Evolutionary conservation across 2,113 vertebrate genomes (phyloP).

Genomic region (Bungarus multicinctus): DNA sequence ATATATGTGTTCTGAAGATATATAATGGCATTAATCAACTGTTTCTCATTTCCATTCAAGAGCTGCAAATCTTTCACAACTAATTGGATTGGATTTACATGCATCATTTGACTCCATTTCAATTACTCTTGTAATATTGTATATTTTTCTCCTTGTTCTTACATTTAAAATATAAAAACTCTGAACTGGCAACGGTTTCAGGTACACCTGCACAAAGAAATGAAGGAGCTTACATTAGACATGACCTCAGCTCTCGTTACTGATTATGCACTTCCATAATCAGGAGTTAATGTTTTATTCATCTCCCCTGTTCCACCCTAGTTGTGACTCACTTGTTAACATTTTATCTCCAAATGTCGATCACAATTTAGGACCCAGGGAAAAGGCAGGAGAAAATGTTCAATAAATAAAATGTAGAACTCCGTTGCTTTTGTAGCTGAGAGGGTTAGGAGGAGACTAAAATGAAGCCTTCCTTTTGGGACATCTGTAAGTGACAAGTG

Average conservation of each 20-base stretch:
- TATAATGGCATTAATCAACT: neutral
- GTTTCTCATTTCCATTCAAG: neutral
- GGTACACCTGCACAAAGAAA: constrained; percentile 47
- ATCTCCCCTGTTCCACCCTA: constrained; percentile 41
- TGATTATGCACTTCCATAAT: constrained; percentile 14
- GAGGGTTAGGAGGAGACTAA: constrained; percentile 57
- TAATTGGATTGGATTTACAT: neutral
- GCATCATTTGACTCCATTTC: neutral
- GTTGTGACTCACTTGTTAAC: constrained; percentile 50
- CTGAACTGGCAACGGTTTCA: constrained; percentile 41
- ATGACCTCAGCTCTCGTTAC: constrained; percentile 47
- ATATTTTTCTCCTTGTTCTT: constrained; percentile 1
- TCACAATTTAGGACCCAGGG: constrained; percentile 40
- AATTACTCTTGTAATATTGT: neutral
- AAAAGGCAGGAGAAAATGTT: neutral
- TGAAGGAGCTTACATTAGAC: constrained; percentile 40
- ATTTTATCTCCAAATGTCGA: constrained; percentile 53
- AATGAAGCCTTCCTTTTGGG: constrained; percentile 34
- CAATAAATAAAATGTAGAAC: constrained; percentile 57
- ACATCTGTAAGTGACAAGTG: constrained; percentile 40
- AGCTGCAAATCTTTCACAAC: neutral
- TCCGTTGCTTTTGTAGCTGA: constrained; percentile 50
- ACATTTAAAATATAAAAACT: neutral
- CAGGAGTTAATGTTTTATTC: constrained; percentile 42
- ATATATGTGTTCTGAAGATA: neutral